phyloP scores from a whole-genome alignment of 2,113 vertebrate species.

The Brachirus orientalis region DNA sequence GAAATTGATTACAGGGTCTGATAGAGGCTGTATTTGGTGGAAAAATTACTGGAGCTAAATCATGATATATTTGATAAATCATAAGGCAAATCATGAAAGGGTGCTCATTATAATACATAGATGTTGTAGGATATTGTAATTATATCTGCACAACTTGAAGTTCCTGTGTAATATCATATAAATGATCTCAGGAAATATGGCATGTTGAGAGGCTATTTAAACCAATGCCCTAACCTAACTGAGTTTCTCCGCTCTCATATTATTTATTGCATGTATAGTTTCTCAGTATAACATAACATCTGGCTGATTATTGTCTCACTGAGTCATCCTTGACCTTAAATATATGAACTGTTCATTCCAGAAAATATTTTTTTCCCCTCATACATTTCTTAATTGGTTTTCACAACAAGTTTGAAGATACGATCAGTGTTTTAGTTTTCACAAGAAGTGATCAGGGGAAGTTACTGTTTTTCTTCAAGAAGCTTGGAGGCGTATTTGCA shows the following conservation, averaged over 20 bases:
- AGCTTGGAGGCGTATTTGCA: background rate
- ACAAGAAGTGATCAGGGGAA: conserved; percentile 9
- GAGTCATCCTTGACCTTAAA: too few species aligned
- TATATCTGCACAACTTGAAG: background rate
- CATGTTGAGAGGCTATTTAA: conserved; percentile 4
- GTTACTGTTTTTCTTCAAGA: conserved; percentile 9
- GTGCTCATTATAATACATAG: conserved; percentile 15
- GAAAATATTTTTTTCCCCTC: too few species aligned
- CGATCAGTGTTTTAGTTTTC: conserved; percentile 28
- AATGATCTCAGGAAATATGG: background rate
- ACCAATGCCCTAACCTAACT: background rate
- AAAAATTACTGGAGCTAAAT: conserved; percentile 1
- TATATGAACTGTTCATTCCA: too few species aligned
- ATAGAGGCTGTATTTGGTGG: conserved; percentile 7
- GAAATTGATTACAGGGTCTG: conserved; percentile 1
- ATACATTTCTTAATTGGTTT: too few species aligned
- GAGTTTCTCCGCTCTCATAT: too few species aligned
- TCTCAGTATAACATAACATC: too few species aligned
- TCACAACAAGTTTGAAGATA: conserved; percentile 20
- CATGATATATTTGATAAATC: conserved; percentile 8
- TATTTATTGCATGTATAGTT: too few species aligned
- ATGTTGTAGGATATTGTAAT: conserved; percentile 10
- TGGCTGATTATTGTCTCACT: too few species aligned
- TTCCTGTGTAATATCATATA: background rate
- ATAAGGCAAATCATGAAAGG: conserved; percentile 4